Evolutionary conservation across 1,140 invertebrate genomes (phyloP).

Genomic region (Goniozus legneri): DNA sequence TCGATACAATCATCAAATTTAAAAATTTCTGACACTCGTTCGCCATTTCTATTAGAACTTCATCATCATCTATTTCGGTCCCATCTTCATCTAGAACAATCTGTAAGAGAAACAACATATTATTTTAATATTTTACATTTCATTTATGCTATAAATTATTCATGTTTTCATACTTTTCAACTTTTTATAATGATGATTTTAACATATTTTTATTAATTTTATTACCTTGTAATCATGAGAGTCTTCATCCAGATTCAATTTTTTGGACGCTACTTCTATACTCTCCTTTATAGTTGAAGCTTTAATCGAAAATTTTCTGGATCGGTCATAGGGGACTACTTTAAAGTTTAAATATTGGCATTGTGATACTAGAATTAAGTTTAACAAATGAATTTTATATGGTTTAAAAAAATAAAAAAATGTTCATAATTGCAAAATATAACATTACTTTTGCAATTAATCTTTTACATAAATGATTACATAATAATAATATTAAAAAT

Average conservation of each 20-base stretch:
- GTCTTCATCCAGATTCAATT: not conserved
- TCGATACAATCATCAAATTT: too few species aligned
- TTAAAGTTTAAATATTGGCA: too few species aligned
- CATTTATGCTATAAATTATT: not conserved
- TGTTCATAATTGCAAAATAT: too few species aligned
- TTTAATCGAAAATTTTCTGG: not conserved
- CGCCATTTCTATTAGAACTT: constrained; percentile 3
- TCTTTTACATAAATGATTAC: too few species aligned
- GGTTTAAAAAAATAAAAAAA: too few species aligned
- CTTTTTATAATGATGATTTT: not conserved
- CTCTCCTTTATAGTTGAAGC: not conserved
- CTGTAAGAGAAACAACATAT: not conserved
- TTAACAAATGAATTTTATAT: too few species aligned
- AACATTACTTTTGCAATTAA: too few species aligned
- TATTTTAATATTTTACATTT: not conserved
- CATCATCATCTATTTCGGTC: constrained; percentile 11
- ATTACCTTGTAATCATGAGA: not conserved
- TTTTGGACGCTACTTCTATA: not conserved
- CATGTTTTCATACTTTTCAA: not conserved
- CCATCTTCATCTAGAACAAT: constrained; percentile 10
- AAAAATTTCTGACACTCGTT: not conserved
- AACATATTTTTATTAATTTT: not conserved
- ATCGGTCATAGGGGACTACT: too few species aligned
- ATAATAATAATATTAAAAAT: too few species aligned
- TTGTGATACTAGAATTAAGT: too few species aligned